Evolutionary conservation across 2,797 vertebrate species (phyloP).

Genomic region (Sandelia bainsii): DNA sequence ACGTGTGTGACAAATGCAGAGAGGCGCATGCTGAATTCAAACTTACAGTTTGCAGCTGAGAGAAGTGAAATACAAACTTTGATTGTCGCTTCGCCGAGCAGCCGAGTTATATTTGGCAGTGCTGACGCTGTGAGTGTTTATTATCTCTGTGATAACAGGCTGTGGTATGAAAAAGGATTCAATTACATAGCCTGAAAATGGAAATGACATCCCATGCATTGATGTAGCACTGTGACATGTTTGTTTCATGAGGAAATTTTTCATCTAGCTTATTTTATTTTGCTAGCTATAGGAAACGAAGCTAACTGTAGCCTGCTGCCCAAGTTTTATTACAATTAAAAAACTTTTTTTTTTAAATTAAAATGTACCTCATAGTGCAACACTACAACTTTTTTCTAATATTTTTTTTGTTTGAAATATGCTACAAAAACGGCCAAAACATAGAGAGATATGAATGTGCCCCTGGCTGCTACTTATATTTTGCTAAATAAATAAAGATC

Average conservation of each 20-base stretch:
- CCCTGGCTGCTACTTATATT: no score
- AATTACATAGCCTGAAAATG: slow-evolving; percentile 7
- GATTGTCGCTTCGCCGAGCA: slow-evolving; percentile 9
- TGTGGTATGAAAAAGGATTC: slow-evolving; percentile 4
- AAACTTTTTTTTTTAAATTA: no score
- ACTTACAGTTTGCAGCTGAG: slow-evolving; percentile 1
- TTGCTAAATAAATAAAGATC: no score
- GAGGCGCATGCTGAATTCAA: slow-evolving; percentile 15
- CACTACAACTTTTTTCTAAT: no score
- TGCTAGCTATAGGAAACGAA: no score
- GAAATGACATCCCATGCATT: not conserved
- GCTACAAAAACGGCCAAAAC: no score
- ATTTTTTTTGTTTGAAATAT: no score
- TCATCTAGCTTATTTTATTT: not conserved
- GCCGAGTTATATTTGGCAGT: slow-evolving; percentile 47
- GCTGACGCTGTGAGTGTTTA: slow-evolving; percentile 17
- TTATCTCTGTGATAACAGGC: slow-evolving; percentile 41
- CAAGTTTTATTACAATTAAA: no score
- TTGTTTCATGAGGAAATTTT: not conserved
- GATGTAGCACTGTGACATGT: not conserved
- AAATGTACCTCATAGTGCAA: no score
- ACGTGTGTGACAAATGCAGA: slow-evolving; percentile 17
- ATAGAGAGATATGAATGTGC: no score
- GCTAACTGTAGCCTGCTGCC: not conserved
- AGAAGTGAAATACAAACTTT: slow-evolving; percentile 29